phyloP scores from a whole-genome alignment of 2,797 vertebrate species.

The Bradypus variegatus region DNA sequence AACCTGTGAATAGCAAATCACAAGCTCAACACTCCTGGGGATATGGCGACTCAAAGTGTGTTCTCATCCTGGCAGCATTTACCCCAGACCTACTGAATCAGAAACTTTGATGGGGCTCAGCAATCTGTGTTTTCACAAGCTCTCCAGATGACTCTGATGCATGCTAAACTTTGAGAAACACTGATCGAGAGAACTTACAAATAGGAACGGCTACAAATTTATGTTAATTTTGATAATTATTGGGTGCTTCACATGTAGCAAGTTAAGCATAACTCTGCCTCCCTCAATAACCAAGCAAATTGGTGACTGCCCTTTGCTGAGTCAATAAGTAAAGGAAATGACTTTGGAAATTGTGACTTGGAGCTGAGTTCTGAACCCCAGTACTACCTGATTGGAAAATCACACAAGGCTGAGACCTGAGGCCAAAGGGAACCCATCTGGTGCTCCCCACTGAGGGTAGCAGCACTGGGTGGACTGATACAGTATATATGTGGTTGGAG shows the following conservation, averaged over 20 bases:
- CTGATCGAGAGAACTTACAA: not conserved
- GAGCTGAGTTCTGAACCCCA: not conserved
- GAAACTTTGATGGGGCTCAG: not conserved
- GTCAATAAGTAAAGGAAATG: not conserved
- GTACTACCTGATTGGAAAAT: no score
- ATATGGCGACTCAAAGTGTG: not conserved
- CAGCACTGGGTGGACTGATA: no score
- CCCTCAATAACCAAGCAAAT: not conserved
- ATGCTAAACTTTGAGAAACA: not conserved
- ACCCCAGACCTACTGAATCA: not conserved
- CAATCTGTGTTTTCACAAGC: not conserved
- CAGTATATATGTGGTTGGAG: no score
- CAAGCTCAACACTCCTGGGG: not conserved
- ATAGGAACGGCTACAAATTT: not conserved
- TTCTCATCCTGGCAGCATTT: not conserved
- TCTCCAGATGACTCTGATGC: not conserved
- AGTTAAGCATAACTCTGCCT: not conserved
- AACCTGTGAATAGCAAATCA: not conserved
- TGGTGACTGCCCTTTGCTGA: not conserved
- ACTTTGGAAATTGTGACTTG: conserved; percentile 21
- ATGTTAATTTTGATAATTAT: not conserved
- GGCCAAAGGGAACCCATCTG: no score
- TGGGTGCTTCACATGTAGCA: not conserved
- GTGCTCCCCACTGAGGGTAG: no score
- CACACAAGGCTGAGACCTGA: no score